Evolutionary conservation across 1,140 invertebrate genomes (phyloP).

Genomic region (Neotoxoptera formosana): DNA sequence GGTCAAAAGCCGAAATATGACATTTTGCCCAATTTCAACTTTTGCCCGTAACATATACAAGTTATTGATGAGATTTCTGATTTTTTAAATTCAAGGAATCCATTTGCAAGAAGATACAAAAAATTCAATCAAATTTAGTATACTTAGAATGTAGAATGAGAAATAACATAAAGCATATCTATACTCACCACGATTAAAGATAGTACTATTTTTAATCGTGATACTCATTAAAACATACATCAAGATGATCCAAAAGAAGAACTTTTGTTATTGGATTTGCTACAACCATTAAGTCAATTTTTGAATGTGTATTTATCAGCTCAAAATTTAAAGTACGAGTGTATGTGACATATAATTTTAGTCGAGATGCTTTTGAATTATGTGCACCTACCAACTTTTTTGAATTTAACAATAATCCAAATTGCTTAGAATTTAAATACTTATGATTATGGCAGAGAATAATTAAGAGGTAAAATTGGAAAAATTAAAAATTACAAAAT

Average conservation of each 20-base stretch:
- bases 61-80: slow-evolving; percentile 8
- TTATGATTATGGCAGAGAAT: no score
- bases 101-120: slow-evolving; percentile 8
- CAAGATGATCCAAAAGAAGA: background rate
- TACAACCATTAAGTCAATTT: background rate
- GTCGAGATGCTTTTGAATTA: slow-evolving; percentile 35
- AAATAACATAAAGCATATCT: no score
- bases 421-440: slow-evolving; percentile 5
- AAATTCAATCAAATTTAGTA: background rate
- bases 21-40: no score
- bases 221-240: slow-evolving; percentile 28
- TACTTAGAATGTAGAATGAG: background rate
- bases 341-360: slow-evolving; percentile 19
- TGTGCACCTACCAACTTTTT: background rate
- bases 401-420: slow-evolving; percentile 11
- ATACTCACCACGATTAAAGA: no score
- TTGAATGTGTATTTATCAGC: background rate
- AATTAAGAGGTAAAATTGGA: no score
- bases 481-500: no score
- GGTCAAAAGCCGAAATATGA: no score
- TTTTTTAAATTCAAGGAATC: slow-evolving; percentile 33
- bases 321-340: background rate
- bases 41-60: no score
- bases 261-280: slow-evolving; percentile 20
- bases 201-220: no score